Evolutionary conservation across 2,888 invertebrate species (phyloP), one percentile per base, ranked within the genome.

Genomic region (Pyrrhosoma nymphula): DNA sequence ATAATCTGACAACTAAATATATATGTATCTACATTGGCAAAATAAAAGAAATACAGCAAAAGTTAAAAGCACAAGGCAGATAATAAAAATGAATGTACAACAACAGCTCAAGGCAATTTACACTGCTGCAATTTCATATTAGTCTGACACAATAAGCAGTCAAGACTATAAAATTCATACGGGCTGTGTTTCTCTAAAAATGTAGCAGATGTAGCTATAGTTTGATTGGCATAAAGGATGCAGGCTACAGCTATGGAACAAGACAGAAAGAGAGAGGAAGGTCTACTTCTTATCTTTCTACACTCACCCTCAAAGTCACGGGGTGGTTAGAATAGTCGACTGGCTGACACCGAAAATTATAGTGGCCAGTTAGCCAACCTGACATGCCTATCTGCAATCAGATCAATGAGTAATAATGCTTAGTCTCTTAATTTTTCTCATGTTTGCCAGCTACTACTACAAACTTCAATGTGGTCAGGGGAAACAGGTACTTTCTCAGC

Each of bases 261-360:
- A 93, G 93, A 69, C 69, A 93, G 93, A 89, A 55, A 93, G 69
- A 93, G 93, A 69, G 69, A 93, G 93, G 93, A 93, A 93, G 93
- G 93, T 93, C 93, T 91, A 91, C 91, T 91, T 26, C 93, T 93
- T 93, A 93, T 93, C 69, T 93, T 93, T 93, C 93, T 93, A 93
- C 93, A 88, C 98, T 98, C 98, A 99, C 99, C 98, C 99, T 98
- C 97, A 99, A 97, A 96, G 99, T 98, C 97, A 98, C 98, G 97
- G 99, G 98, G 97, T 98, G 98, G 97, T 98, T 98, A 97, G 99
- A 98, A 98, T 99, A 99, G 98, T 99, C 99, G 97, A 99, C 99
- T 96, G 99, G 99, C 98, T 99, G 99, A 98, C 99, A 99, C 97
- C 98, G 98, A 97, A 98, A 98, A 97, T 98, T 99, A 98, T 99